Base-by-base conservation (phyloP, 2,797 vertebrate genomes). In the Coreius guichenoti region DNA sequence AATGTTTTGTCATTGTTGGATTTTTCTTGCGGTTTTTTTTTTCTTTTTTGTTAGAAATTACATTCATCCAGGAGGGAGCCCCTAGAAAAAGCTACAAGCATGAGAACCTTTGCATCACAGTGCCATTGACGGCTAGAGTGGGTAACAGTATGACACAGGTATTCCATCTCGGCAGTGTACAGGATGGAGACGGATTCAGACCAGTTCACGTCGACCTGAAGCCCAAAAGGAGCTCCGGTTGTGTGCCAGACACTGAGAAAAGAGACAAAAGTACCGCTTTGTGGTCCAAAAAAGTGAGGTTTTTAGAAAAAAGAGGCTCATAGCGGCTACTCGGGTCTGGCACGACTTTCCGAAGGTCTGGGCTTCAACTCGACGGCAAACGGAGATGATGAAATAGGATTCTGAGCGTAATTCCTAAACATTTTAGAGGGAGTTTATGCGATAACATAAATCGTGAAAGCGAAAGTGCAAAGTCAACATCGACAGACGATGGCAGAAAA, bases 391-490 rank as follows among this genome's bases (percentile, higher is more conserved):
- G 88, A 1, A 87, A 83, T 77, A 16, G 56, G 73, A 83, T 93
- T 88, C 63, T 88, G 85, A 86, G 85, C 87, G 86, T 81, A 89
- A 85, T 43, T 89, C 88, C 87, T 79, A 89, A 80, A 88, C 77
- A 91, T 92, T 91, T 92, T 90, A 72, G 78, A 83, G 82, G 68
- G 86, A 88, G 87, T 90, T 56, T 85, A 90, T 91, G 89, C 90
- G 89, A 90, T 90, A 84, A 93, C 89, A 93, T 93, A 93, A 92
- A 93, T 91, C 90, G 91, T 91, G 87, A 92, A 89, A 92, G 92
- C 89, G 90, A 94, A 95, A 96, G 95, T 96, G 95, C 95, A 96
- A 95, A 94, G 93, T 94, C 93, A 92, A 93, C 92, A 89, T 84
- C 79, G 89, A 93, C 26, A 87, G 56, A 88, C 43, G 70, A 47